Evolutionary conservation across 1,140 invertebrate species (phyloP).

Genomic region (Diuraphis noxia): DNA sequence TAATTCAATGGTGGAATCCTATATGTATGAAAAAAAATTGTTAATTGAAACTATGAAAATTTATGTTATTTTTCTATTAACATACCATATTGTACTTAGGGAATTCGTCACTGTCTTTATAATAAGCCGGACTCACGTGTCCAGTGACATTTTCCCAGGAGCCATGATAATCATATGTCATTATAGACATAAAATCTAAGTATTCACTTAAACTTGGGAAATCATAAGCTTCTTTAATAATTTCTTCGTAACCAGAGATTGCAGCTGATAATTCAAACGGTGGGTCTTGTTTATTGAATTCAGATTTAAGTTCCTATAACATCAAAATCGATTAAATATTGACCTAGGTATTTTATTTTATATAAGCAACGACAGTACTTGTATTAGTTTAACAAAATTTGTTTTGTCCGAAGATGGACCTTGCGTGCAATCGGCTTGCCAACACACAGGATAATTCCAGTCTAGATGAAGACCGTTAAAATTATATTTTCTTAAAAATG

Average conservation of each 20-base stretch:
- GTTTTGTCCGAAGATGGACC: conserved; percentile 75
- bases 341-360: background rate
- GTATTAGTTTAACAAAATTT: conserved; percentile 76
- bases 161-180: conserved; percentile 89
- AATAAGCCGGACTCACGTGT: conserved; percentile 80
- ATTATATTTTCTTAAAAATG: conserved; percentile 72
- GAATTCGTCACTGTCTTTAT: conserved; percentile 66
- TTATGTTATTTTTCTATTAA: conserved; percentile 51
- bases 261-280: conserved; percentile 77
- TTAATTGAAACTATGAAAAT: background rate
- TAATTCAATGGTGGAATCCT: conserved; percentile 80
- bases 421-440: conserved; percentile 85
- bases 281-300: conserved; percentile 72
- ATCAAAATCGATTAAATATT: conserved; percentile 16
- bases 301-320: conserved; percentile 73
- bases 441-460: conserved; percentile 91
- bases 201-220: conserved; percentile 69
- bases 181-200: conserved; percentile 82
- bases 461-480: conserved; percentile 85
- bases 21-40: background rate
- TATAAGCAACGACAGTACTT: conserved; percentile 61
- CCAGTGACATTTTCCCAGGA: conserved; percentile 80
- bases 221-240: conserved; percentile 83
- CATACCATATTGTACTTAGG: conserved; percentile 78
- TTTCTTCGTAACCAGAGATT: conserved; percentile 86